phyloP scores from a whole-genome alignment of 2,888 invertebrate species.

The Hydroisotoma schaefferi region DNA sequence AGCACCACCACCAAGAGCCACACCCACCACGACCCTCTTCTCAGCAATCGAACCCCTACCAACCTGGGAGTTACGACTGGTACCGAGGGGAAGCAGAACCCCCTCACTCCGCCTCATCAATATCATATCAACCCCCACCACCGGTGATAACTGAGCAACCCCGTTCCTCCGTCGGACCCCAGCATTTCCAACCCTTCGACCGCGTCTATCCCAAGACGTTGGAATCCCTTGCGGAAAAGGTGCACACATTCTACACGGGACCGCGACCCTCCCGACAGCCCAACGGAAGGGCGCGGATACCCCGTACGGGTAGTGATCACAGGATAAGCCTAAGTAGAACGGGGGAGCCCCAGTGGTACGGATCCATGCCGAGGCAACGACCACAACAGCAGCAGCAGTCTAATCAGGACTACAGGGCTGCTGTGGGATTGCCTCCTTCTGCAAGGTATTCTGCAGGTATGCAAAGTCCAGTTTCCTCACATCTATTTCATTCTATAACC shows the following conservation, averaged over 20 bases:
- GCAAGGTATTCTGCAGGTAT: conserved; percentile 46
- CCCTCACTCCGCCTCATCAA: conserved; percentile 53
- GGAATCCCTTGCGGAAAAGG: conserved; percentile 87
- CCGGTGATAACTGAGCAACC: conserved; percentile 84
- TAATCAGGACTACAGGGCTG: conserved; percentile 21
- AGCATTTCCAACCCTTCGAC: conserved; percentile 84
- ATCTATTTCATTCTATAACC: too few species aligned
- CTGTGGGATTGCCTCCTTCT: conserved; percentile 34
- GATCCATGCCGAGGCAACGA: conserved; percentile 47
- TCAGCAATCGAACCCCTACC: conserved; percentile 39
- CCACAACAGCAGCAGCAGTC: too few species aligned
- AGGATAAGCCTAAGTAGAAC: conserved; percentile 54
- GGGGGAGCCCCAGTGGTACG: conserved; percentile 44
- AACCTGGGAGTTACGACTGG: conserved; percentile 41
- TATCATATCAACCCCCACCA: conserved; percentile 76
- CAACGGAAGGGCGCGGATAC: conserved; percentile 52
- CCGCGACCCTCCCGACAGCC: conserved; percentile 45
- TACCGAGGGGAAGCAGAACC: conserved; percentile 31
- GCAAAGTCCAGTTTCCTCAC: not conserved
- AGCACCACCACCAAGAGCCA: conserved; percentile 8
- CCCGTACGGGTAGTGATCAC: conserved; percentile 87
- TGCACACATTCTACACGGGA: conserved; percentile 79
- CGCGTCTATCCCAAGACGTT: conserved; percentile 80
- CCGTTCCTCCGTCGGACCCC: conserved; percentile 64
- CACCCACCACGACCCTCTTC: conserved; percentile 47